Base-by-base conservation (phyloP, 1,140 invertebrate genomes). In the Drosophila tristis region DNA sequence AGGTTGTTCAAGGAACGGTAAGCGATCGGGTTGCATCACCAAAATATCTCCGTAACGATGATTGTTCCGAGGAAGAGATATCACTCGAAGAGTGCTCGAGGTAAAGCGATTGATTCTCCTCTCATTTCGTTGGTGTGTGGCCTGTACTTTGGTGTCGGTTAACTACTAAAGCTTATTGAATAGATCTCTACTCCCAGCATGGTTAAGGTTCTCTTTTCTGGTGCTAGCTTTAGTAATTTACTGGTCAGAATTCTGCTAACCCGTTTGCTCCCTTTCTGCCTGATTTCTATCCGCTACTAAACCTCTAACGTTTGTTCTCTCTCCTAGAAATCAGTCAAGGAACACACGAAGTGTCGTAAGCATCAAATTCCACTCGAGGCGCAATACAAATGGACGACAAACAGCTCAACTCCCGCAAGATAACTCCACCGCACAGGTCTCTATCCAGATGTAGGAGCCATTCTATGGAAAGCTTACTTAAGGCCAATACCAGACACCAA, bases 51-150 rank as follows among this genome's bases (percentile, higher is more conserved):
- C 31, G 9, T 13, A 44, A 44, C 3, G 25, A 63, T 50, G 48
- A 60, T 7, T n/a, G 8, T 43, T 44, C 50, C 31, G 81, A 70
- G 16, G 82, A 87, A 60, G 78, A 86, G 39, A 78, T 86, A n/a
- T 76, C 82, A 15, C 54, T 81, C 7, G 78, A 87, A 53, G 51
- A 71, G 7, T 56, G 25, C 51, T 50, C 43, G 80, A 81, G 78
- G 78, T 87, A 87, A 80, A 44, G 42, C 35, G 35, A 13, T 2
- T 13, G 11, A 13, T 35, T 35, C 2, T 35, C 31, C 31, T 9
- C 29, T 16, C 2, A 35, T 25, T 50, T 50, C 20, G 13, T 16
- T 49, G 16, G n/a, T 60, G 13, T 35, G 1, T 25, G 23, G 2
- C 4, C 23, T 31, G 31, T 31, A 20, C 31, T 31, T 61, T 68